These are phyloP conservation scores for Microchirus variegatus DNA, from an alignment of 2,797 vertebrate species.

Conservation along the genomic window DNA sequence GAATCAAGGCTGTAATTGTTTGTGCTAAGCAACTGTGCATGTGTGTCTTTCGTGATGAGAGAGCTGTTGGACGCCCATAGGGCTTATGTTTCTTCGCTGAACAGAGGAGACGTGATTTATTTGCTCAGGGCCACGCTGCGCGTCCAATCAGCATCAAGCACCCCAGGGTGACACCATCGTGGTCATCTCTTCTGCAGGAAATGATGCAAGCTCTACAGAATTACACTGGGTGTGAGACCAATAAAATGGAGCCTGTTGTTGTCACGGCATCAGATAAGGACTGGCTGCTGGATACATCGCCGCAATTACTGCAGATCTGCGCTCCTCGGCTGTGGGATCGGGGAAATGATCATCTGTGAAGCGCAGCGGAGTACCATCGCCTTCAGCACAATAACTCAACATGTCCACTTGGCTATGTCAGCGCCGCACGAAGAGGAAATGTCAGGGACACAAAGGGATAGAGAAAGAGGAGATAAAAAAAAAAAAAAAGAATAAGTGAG, in stretches of 20 bases:
- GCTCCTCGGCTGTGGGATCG: conserved; percentile 71
- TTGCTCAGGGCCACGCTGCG: conserved; percentile 65
- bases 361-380: conserved; percentile 70
- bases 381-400: conserved; percentile 78
- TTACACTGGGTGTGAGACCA: conserved; percentile 75
- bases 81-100: conserved; percentile 71
- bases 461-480: conserved; percentile 32
- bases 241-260: conserved; percentile 75
- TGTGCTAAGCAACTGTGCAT: conserved; percentile 59
- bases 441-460: conserved; percentile 33
- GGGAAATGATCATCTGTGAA: conserved; percentile 80
- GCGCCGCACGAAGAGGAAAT: conserved; percentile 55
- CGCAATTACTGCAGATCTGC: conserved; percentile 74
- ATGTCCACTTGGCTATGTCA: conserved; percentile 76
- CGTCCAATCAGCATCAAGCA: conserved; percentile 76
- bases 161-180: conserved; percentile 74
- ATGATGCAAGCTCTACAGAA: conserved; percentile 76
- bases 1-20: conserved; percentile 84
- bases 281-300: conserved; percentile 75
- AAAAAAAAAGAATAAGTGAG: conserved; percentile 26
- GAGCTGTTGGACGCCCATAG: conserved; percentile 61
- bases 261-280: conserved; percentile 79
- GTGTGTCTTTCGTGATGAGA: conserved; percentile 47
- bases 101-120: conserved; percentile 74
- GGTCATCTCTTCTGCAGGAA: conserved; percentile 77